phyloP scores from a whole-genome alignment of 2,797 vertebrate species.

The Ispidina lecontei region DNA sequence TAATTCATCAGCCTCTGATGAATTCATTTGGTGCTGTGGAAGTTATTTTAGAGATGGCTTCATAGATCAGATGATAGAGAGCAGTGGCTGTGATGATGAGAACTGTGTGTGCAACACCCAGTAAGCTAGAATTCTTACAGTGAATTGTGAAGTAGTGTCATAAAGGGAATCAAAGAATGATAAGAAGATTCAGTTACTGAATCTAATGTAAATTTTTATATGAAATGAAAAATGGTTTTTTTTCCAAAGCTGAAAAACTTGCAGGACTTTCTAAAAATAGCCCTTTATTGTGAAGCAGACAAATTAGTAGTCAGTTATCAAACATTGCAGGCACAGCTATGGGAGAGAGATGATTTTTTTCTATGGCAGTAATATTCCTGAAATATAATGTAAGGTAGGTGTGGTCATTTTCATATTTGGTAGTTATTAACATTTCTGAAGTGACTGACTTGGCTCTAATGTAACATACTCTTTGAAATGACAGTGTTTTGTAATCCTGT shows the following conservation, averaged over 20 bases:
- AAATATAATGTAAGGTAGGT: neutral
- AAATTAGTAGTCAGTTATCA: neutral
- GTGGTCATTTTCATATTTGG: neutral
- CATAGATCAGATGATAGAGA: neutral
- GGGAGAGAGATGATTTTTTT: neutral
- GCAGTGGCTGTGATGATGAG: neutral
- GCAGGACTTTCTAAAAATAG: conserved; percentile 40
- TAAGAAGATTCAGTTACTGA: neutral
- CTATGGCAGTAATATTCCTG: neutral
- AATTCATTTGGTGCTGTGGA: neutral
- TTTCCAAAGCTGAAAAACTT: conserved; percentile 5
- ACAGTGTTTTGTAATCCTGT: neutral
- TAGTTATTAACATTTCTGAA: neutral
- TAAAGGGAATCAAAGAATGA: neutral
- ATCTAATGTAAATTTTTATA: neutral
- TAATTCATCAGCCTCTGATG: neutral
- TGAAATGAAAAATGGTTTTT: neutral
- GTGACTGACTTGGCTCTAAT: neutral
- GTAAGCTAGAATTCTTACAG: no score
- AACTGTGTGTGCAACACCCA: neutral
- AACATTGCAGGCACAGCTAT: neutral
- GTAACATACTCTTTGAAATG: neutral
- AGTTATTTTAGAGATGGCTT: neutral
- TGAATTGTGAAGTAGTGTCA: neutral
- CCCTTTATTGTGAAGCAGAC: conserved; percentile 41